Conservation (phyloP, 2,113 vertebrate species). For the Paramisgurnus dabryanus region DNA sequence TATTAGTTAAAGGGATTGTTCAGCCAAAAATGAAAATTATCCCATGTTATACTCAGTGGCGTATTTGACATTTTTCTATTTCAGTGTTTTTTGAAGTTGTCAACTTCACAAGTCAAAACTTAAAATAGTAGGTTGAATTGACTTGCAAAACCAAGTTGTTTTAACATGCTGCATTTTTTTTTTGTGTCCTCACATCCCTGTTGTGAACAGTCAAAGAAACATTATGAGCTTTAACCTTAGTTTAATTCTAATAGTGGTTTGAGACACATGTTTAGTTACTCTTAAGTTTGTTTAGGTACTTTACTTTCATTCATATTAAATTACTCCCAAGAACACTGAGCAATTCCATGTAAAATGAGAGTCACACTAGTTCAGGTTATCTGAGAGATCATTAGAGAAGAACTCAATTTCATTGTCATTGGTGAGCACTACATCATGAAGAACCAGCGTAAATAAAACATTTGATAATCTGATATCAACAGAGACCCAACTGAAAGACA, state of each 20-base stretch:
- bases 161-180: no score
- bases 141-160: no score
- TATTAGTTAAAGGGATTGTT: no score
- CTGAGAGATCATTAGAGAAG: constrained; percentile 9
- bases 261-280: not conserved
- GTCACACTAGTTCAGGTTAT: not conserved
- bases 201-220: no score
- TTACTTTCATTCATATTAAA: not conserved
- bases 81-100: no score
- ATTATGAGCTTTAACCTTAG: no score
- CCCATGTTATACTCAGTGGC: no score
- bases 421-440: constrained; percentile 12
- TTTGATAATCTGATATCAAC: constrained; percentile 33
- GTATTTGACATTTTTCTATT: no score
- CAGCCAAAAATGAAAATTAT: no score
- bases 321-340: not conserved
- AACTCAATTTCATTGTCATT: not conserved
- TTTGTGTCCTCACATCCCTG: no score
- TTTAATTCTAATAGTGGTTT: not conserved
- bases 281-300: not conserved
- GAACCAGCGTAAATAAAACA: constrained; percentile 8
- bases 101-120: no score
- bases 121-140: no score
- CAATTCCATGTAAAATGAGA: not conserved
- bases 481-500: not conserved